Evolutionary conservation across 53 echinoderm and acorn worm genomes (phyloP).

Genomic region (Henricia sp.): DNA sequence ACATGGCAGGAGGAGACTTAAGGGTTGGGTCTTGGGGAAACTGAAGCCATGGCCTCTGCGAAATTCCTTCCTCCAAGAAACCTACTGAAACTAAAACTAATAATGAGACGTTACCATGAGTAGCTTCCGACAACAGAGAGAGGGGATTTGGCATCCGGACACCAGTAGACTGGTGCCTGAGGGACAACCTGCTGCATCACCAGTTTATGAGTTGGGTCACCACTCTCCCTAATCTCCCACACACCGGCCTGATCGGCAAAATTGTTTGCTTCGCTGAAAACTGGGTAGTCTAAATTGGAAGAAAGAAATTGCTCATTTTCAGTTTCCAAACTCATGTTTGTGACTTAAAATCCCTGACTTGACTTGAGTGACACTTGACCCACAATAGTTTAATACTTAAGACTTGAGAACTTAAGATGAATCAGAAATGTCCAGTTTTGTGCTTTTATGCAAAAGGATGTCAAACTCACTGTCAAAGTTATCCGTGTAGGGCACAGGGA

Average conservation of each 20-base stretch:
- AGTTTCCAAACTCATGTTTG: too few species aligned
- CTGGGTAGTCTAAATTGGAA: constrained; percentile 64
- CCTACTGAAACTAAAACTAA: too few species aligned
- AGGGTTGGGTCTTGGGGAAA: too few species aligned
- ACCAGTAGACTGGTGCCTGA: constrained; percentile 80
- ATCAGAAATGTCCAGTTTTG: too few species aligned
- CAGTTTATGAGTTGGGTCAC: constrained; percentile 64
- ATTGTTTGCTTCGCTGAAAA: constrained; percentile 80
- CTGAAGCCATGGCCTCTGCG: too few species aligned
- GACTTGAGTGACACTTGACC: too few species aligned
- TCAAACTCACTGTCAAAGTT: constrained; percentile 93
- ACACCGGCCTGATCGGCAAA: constrained; percentile 97
- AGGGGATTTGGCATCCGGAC: constrained; percentile 68
- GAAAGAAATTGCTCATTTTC: neutral
- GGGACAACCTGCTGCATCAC: constrained; percentile 92
- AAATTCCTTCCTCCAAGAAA: too few species aligned
- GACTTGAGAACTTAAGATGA: too few species aligned
- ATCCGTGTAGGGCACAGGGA: constrained; percentile 80
- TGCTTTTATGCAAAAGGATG: too few species aligned
- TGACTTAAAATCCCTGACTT: too few species aligned
- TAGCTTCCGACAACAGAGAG: constrained; percentile 81
- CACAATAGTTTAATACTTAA: too few species aligned
- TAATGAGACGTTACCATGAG: constrained; percentile 75
- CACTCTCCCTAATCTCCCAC: constrained; percentile 88
- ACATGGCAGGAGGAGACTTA: too few species aligned